These are phyloP conservation scores for Corythornis madagascariensis DNA, from an alignment of 2,113 vertebrate genomes.

Conservation along the genomic window DNA sequence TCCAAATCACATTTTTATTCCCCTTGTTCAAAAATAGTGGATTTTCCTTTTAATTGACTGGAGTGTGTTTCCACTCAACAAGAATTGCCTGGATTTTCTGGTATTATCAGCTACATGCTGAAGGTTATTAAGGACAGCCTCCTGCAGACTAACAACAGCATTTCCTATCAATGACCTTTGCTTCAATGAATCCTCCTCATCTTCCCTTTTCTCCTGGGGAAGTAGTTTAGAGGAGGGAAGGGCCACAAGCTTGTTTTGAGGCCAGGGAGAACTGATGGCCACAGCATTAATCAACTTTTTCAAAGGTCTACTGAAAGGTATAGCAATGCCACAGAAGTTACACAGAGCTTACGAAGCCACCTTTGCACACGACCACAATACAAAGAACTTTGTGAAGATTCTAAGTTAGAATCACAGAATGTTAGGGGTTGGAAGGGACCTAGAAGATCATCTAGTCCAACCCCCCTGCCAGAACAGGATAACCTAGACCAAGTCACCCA, in stretches of 20 bases:
- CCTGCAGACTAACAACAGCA: background rate
- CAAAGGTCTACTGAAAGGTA: background rate
- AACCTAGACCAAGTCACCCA: too few relatives aligned
- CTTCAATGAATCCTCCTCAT: background rate
- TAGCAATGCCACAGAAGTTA: background rate
- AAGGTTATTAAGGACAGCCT: background rate
- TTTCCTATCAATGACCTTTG: background rate
- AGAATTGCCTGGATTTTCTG: background rate
- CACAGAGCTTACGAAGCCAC: background rate
- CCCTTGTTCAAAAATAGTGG: background rate
- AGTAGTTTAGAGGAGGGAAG: background rate
- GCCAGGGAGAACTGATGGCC: background rate
- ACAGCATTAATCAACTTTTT: background rate
- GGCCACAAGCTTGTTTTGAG: background rate
- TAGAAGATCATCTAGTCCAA: too few relatives aligned
- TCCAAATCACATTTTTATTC: background rate
- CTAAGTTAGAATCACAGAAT: background rate
- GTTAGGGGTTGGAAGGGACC: too few relatives aligned
- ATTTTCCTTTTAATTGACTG: background rate
- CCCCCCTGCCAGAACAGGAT: too few relatives aligned
- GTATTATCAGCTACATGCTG: background rate
- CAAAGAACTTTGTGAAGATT: background rate
- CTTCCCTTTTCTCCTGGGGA: background rate
- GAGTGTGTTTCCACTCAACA: background rate
- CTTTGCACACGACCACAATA: background rate